Percentiles rank a stretch among this genome's conserved stretches.
Evolutionary conservation across 2,113 vertebrate species (phyloP).

Genomic region (Trichomycterus rosablanca): DNA sequence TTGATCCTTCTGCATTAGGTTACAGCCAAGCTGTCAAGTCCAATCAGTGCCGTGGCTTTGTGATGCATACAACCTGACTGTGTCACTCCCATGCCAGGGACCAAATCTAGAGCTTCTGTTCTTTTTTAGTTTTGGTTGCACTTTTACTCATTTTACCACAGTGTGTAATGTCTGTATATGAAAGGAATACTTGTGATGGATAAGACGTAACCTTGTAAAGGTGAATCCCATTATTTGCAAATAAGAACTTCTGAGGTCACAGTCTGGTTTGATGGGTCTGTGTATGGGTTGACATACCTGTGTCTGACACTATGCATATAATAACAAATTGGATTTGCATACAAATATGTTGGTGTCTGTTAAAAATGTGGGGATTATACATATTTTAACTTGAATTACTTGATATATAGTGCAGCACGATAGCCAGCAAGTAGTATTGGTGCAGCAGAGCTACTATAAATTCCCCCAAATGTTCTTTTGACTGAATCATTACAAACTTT

Average conservation of each 20-base stretch:
- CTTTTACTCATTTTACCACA: constrained; percentile 43
- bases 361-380: too few relatives aligned
- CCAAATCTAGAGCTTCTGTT: constrained; percentile 12
- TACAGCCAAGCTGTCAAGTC: constrained; percentile 70
- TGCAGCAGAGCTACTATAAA: too few relatives aligned
- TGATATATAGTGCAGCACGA: too few relatives aligned
- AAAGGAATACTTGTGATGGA: constrained; percentile 13
- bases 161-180: constrained; percentile 11
- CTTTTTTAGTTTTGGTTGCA: constrained; percentile 59
- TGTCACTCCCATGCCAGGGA: constrained; percentile 48
- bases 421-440: too few relatives aligned
- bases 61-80: constrained; percentile 66
- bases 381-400: too few relatives aligned
- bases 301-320: too few relatives aligned
- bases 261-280: too few relatives aligned
- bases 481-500: too few relatives aligned
- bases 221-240: background rate
- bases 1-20: constrained; percentile 70
- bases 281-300: too few relatives aligned
- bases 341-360: too few relatives aligned
- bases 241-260: background rate
- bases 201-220: constrained; percentile 3
- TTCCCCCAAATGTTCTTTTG: too few relatives aligned
- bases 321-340: too few relatives aligned
- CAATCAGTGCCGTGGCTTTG: constrained; percentile 61